Evolutionary conservation across 2,113 vertebrate genomes (phyloP), one percentile per base, ranked within the genome.

Genomic region (Pandion haliaetus): DNA sequence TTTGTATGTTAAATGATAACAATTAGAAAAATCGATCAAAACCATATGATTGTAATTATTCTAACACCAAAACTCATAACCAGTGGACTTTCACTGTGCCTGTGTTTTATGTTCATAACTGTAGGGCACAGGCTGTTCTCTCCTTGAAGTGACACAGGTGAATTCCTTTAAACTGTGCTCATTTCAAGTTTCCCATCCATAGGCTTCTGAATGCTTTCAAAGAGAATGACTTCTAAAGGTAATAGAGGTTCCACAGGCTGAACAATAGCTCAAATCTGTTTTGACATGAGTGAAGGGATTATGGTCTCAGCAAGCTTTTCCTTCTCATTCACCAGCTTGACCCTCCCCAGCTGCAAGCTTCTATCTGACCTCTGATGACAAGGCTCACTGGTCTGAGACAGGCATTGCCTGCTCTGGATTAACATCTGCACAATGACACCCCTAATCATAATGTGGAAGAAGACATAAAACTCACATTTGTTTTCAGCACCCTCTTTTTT

Each of bases 181-280:
- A 95, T 92, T 96, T 95, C 81, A 94, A 76, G 47, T 91, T 94
- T 95, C 81, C 83, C 73, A 79, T 93, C 69, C 84, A 79, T 52
- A 89, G 47, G 40, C 40, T 93, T 88, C 86, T 47, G 89, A 96
- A 76, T 34, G 61, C 47, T 91, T 95, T 95, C 72, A 95, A 79
- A 93, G 73, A 82, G 89, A 95, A 96, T 91, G 77, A 79, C 89
- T 96, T 93, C 87, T 89, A 67, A 94, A 94, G 78, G 77, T 96
- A 96, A 96, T 95, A 96, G 89, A 87, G 77, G 93, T 93, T 96
- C 94, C 84, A 93, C n/a, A 82, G 77, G 81, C 94, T 94, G 86
- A 96, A 96, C 91, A 93, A 96, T 94, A 96, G 77, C 93, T 96
- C 94, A 96, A 91, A 96, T 82, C 73, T 94, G 78, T 95, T 96